phyloP scores from a whole-genome alignment of 2,888 invertebrate species.

The Acrobasis consociella region DNA sequence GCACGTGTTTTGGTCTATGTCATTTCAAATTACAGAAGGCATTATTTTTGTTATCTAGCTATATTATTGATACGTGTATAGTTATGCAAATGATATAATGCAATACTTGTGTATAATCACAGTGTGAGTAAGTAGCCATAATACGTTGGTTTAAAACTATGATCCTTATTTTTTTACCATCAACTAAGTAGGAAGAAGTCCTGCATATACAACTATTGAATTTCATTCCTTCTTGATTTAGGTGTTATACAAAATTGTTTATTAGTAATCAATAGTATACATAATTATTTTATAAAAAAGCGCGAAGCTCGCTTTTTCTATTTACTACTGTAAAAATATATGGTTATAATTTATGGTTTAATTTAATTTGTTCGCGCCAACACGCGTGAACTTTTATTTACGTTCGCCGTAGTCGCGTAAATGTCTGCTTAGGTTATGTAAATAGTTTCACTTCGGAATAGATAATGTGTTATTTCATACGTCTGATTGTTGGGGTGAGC shows the following conservation, averaged over 20 bases:
- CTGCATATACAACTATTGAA: conserved; percentile 36
- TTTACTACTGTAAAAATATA: conserved; percentile 59
- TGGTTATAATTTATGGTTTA: conserved; percentile 51
- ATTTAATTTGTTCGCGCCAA: conserved; percentile 47
- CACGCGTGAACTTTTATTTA: conserved; percentile 48
- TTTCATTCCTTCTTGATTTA: conserved; percentile 76
- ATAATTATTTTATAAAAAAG: conserved; percentile 40
- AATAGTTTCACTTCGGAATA: conserved; percentile 66
- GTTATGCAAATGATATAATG: conserved; percentile 14
- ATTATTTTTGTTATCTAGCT: conserved; percentile 11
- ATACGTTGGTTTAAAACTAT: conserved; percentile 23
- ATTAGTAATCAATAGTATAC: conserved; percentile 33
- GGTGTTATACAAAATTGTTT: conserved; percentile 60
- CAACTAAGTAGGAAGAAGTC: conserved; percentile 12
- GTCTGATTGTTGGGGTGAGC: conserved; percentile 41
- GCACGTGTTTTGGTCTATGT: conserved; percentile 13
- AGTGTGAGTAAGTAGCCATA: conserved; percentile 37
- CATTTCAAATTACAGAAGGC: conserved; percentile 9
- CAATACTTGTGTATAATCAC: conserved; percentile 19
- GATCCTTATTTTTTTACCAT: conserved; percentile 15
- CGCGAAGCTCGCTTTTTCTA: conserved; percentile 49
- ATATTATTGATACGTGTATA: conserved; percentile 17
- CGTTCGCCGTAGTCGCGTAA: conserved; percentile 57
- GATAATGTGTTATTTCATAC: conserved; percentile 46
- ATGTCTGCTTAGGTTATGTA: conserved; percentile 64